phyloP scores from a whole-genome alignment of 2,888 invertebrate genomes.

The Xestia c-nigrum region DNA sequence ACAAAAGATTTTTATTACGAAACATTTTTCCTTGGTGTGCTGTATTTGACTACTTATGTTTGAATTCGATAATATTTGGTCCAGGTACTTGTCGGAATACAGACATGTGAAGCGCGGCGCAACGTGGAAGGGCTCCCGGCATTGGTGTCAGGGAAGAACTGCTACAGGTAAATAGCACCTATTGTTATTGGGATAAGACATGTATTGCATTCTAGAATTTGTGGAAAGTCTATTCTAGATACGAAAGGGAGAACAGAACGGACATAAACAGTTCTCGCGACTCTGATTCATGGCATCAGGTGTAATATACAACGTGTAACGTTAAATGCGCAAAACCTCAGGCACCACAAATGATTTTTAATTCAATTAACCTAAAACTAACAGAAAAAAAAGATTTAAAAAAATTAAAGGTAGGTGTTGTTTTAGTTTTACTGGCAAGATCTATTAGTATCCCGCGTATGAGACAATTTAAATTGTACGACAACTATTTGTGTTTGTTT shows the following conservation, averaged over 20 bases:
- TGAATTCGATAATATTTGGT: conserved; percentile 5
- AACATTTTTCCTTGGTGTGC: not conserved
- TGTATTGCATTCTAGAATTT: not conserved
- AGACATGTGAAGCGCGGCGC: conserved; percentile 99
- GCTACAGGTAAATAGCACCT: conserved; percentile 90
- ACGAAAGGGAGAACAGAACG: not conserved
- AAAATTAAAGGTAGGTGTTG: no score
- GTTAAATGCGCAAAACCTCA: no score
- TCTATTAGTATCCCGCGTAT: no score
- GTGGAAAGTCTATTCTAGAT: not conserved
- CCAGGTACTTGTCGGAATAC: conserved; percentile 98
- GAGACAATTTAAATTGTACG: no score
- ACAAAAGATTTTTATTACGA: no score
- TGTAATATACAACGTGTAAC: no score
- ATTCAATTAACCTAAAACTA: no score
- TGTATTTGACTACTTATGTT: not conserved
- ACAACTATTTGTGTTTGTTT: no score
- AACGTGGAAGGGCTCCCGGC: conserved; percentile 97
- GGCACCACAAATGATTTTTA: no score
- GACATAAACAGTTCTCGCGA: not conserved
- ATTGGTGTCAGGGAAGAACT: conserved; percentile 93
- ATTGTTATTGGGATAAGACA: not conserved
- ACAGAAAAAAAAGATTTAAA: no score
- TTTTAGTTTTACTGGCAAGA: no score
- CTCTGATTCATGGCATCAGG: not conserved